These are phyloP conservation scores for Orientallactaga sibirica DNA, from an alignment of 2,797 vertebrate genomes.

Conservation along the genomic window DNA sequence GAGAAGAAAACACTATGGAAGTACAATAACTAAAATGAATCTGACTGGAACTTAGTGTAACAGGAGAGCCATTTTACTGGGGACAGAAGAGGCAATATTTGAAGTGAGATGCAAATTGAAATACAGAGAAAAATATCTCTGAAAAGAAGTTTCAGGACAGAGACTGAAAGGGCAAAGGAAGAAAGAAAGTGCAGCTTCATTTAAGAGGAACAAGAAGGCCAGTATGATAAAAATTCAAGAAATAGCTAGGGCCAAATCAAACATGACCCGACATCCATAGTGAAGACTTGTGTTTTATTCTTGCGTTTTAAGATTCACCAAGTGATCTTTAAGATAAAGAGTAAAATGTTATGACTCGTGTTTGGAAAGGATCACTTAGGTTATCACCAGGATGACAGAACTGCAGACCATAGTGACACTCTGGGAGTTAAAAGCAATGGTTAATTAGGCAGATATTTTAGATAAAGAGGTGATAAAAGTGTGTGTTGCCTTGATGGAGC, in stretches of 20 bases:
- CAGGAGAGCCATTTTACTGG: not conserved
- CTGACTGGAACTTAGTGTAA: not conserved
- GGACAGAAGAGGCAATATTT: not conserved
- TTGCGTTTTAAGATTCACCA: not conserved
- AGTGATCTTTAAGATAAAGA: not conserved
- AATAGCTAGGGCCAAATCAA: not conserved
- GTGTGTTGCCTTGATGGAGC: not conserved
- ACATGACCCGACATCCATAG: not conserved
- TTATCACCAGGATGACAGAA: not conserved
- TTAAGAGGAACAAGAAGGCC: not conserved
- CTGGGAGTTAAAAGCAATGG: not conserved
- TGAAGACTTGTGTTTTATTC: not conserved
- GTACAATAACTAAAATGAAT: not conserved
- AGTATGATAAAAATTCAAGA: not conserved
- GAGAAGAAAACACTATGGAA: not conserved
- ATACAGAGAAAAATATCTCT: not conserved
- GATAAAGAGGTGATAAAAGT: not conserved
- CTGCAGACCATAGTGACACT: not conserved
- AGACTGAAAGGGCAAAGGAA: not conserved
- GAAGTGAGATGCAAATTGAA: not conserved
- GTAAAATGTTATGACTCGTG: not conserved
- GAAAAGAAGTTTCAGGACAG: not conserved
- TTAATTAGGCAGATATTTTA: not conserved
- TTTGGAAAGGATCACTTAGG: not conserved
- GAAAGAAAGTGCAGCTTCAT: not conserved